Conservation (phyloP, 2,113 vertebrate genomes). For the Coptodon rendalli region DNA sequence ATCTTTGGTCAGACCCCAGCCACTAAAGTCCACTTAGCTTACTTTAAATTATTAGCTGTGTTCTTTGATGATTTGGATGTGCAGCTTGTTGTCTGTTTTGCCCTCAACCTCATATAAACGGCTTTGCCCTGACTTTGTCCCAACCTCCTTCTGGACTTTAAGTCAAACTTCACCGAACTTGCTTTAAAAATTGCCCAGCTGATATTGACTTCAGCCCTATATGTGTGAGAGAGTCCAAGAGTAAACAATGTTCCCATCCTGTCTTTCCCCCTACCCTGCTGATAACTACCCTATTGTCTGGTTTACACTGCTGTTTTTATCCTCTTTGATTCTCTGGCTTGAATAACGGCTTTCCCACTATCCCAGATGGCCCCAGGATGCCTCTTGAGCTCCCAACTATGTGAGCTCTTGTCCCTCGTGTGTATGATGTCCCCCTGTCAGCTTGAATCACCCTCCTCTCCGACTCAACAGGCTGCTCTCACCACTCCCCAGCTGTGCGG, state of each 20-base stretch:
- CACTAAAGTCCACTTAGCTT: background rate
- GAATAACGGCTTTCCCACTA: slow-evolving; percentile 45
- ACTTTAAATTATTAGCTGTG: background rate
- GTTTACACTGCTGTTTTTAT: slow-evolving; percentile 21
- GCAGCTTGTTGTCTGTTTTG: background rate
- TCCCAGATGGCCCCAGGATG: slow-evolving; percentile 20
- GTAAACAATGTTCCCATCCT: slow-evolving; percentile 23
- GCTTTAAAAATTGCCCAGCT: background rate
- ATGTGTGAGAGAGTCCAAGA: background rate
- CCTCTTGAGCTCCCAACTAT: slow-evolving; percentile 24
- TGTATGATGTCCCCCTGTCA: slow-evolving; percentile 26
- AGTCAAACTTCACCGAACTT: background rate
- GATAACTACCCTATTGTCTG: slow-evolving; percentile 20
- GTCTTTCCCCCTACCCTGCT: background rate
- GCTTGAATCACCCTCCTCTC: slow-evolving; percentile 33
- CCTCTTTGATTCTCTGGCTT: slow-evolving; percentile 43
- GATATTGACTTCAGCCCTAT: background rate
- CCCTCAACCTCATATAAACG: background rate
- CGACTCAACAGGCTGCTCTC: slow-evolving; percentile 29
- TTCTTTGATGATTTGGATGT: background rate
- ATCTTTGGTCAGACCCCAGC: background rate
- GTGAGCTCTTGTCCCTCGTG: slow-evolving; percentile 16
- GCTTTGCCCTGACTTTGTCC: background rate
- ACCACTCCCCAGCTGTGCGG: slow-evolving; percentile 41
- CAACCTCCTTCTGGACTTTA: background rate